Evolutionary conservation across 2,113 vertebrate genomes (phyloP).

Genomic region (Cairina moschata): DNA sequence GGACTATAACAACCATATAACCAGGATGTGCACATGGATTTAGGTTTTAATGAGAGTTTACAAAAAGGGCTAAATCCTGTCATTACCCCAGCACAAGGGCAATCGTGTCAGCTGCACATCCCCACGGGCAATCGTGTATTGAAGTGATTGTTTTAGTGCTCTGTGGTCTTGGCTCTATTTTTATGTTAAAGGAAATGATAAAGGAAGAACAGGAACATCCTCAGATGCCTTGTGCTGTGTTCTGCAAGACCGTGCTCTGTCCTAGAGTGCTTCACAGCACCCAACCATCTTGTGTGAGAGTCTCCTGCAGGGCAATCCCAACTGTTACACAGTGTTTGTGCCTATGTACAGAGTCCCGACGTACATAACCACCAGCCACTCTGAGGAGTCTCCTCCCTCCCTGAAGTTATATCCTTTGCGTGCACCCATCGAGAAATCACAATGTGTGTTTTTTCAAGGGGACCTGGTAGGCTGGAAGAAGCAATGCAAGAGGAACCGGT

Average conservation of each 20-base stretch:
- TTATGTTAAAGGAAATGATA: not conserved
- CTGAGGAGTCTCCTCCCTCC: not conserved
- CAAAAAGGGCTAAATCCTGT: not conserved
- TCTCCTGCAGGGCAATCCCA: not conserved
- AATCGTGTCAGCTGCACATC: not conserved
- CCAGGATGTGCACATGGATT: not conserved
- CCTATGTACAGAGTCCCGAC: not conserved
- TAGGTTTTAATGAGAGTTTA: not conserved
- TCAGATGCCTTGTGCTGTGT: not conserved
- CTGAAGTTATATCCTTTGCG: not conserved
- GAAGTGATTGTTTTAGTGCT: not conserved
- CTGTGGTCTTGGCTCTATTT: not conserved
- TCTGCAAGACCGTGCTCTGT: not conserved
- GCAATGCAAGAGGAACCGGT: not conserved
- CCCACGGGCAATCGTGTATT: accelerated
- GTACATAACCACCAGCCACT: not conserved
- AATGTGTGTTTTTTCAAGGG: not conserved
- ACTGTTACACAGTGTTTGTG: not conserved
- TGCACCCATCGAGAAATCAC: not conserved
- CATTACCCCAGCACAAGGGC: not conserved
- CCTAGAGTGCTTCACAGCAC: not conserved
- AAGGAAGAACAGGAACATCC: not conserved
- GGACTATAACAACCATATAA: not conserved
- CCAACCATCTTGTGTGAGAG: accelerated
- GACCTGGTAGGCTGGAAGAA: not conserved